Evolutionary conservation across 2,888 invertebrate species (phyloP), one percentile per base, ranked within the genome.

Genomic region (Drosophila quinaria): DNA sequence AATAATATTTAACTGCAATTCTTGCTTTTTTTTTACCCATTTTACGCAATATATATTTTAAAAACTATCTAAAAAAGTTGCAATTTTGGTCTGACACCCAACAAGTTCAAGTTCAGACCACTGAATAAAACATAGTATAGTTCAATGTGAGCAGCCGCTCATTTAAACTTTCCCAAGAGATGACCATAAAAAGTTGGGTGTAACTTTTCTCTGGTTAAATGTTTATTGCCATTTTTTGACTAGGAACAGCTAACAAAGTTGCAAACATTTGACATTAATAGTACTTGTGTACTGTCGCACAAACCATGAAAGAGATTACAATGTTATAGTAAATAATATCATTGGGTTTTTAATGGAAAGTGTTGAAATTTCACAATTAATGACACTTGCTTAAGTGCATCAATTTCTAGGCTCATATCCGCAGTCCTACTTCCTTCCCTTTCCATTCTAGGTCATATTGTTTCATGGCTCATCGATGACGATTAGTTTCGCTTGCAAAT

Each of bases 181-280:
- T 55, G 76, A 62, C 46, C 65, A 51, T 74, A 63, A 71, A 70
- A 76, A 74, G 59, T 66, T 66, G 5, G 31, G 17, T 39, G 6
- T 47, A 60, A 51, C 51, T 73, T 72, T 72, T 51, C 46, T 29
- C 31, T 55, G 54, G 31, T 54, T 39, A 61, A 70, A 70, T 54
- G 49, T 64, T 61, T 76, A 51, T 51, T 47, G 52, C 44, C 39
- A 8, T 39, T 54, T 54, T 44, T 31, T 19, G 3, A 46, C 25
- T 46, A n/a, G n/a, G 1, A 29, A 13, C 3, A 11, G 46, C 41
- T 11, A 66, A 70, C 61, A 69, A 63, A 70, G 70, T 69, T 70
- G 61, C 11, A 42, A 42, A 19, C 47, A 59, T 41, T 52, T 41
- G 42, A 25, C 58, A 58, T 46, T 46, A 50, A 15, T 29, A 59